phyloP scores from a whole-genome alignment of 2,113 vertebrate genomes.

The Scolopax mira region DNA sequence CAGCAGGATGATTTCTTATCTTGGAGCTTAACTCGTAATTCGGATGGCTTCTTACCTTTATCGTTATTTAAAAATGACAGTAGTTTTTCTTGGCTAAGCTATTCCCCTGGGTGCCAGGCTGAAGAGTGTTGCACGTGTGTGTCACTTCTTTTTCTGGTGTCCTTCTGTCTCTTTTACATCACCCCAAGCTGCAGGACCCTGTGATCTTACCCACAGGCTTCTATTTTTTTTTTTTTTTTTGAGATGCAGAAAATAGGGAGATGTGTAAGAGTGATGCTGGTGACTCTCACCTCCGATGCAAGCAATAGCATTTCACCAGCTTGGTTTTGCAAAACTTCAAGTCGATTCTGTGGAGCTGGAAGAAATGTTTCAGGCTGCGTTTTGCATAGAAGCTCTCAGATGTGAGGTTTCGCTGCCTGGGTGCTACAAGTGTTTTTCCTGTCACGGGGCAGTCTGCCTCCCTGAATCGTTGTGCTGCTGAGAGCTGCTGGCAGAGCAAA shows the following conservation, averaged over 20 bases:
- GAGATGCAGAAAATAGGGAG: not conserved
- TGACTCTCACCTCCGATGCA: rapidly evolving
- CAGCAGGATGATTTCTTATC: constrained; percentile 18
- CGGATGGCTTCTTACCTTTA: not conserved
- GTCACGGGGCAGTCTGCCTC: not conserved
- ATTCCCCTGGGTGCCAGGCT: not conserved
- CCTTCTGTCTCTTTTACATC: not conserved
- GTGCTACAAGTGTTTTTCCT: constrained; percentile 22
- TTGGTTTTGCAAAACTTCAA: not conserved
- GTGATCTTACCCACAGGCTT: not conserved
- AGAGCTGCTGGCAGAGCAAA: not conserved
- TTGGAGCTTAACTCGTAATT: not conserved
- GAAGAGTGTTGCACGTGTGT: rapidly evolving
- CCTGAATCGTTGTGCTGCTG: not conserved
- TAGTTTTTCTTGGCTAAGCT: not conserved
- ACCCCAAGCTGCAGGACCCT: not conserved
- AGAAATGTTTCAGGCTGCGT: not conserved
- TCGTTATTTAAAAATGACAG: not conserved
- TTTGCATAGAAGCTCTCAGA: constrained; percentile 13
- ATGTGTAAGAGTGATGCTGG: not conserved
- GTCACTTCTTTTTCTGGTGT: not conserved
- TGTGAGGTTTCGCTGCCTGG: not conserved
- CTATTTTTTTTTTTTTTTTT: not conserved
- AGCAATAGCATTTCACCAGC: rapidly evolving
- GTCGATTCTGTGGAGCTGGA: not conserved